These are phyloP conservation scores for Drosophila demipolita DNA, from an alignment of 2,888 invertebrate genomes.

Conservation along the genomic window DNA sequence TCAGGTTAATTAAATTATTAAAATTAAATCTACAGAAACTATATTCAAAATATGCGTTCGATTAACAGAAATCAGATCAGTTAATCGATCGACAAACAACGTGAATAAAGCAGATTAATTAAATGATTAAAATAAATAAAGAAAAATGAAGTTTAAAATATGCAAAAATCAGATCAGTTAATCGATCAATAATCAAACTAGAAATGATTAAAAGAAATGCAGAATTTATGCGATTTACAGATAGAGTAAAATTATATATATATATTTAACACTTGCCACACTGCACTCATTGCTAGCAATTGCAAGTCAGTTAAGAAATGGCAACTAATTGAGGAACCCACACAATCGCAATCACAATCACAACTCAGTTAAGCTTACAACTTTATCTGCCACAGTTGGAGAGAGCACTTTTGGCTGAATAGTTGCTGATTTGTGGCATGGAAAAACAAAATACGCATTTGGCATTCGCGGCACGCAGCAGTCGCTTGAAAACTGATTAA, in stretches of 20 bases:
- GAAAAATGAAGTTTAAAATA: no score
- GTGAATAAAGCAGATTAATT: neutral
- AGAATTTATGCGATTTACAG: neutral
- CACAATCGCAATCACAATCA: constrained; percentile 35
- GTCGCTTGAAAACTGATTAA: constrained; percentile 61
- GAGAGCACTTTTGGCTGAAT: neutral
- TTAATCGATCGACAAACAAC: neutral
- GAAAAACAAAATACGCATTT: constrained; percentile 15
- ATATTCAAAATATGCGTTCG: neutral
- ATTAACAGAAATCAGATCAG: neutral
- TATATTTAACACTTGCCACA: neutral
- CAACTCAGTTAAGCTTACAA: constrained; percentile 12
- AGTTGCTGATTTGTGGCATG: neutral
- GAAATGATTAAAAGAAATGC: neutral
- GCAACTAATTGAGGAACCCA: constrained; percentile 30
- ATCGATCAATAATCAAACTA: no score
- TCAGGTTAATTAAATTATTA: no score
- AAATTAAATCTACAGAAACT: neutral
- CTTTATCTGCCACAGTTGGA: neutral
- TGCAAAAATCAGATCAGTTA: no score
- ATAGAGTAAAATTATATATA: neutral
- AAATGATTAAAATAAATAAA: neutral
- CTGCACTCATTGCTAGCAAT: neutral
- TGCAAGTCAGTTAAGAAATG: neutral
- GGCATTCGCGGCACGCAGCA: constrained; percentile 50